phyloP scores from a whole-genome alignment of 2,113 vertebrate species.

The Siphamia tubifer region DNA sequence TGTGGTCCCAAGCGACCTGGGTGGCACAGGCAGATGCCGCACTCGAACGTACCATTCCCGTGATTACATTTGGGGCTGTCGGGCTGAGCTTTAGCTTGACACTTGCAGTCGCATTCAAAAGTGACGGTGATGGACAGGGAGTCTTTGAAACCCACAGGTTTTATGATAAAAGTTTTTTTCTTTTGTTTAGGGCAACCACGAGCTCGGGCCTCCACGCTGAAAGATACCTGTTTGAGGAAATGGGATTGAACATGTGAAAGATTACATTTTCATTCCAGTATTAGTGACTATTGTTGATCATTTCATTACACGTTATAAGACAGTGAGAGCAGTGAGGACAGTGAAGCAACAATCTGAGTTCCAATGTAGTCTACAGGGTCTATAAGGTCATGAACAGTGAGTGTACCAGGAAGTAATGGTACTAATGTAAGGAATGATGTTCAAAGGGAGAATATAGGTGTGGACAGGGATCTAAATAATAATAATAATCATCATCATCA shows the following conservation, averaged over 20 bases:
- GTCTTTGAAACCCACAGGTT: slow-evolving; percentile 96
- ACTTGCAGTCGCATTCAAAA: slow-evolving; percentile 89
- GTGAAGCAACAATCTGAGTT: no score
- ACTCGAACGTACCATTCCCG: slow-evolving; percentile 92
- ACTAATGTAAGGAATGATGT: no score
- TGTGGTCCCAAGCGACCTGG: slow-evolving; percentile 87
- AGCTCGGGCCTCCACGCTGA: slow-evolving; percentile 91
- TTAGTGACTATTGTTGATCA: no score
- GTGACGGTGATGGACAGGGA: slow-evolving; percentile 84
- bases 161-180: slow-evolving; percentile 91
- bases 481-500: no score
- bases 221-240: slow-evolving; percentile 84
- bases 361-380: no score
- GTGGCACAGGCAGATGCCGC: slow-evolving; percentile 90
- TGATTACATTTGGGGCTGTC: slow-evolving; percentile 82
- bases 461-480: no score
- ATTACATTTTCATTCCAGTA: background rate
- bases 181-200: slow-evolving; percentile 86
- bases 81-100: slow-evolving; percentile 78
- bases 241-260: background rate
- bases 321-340: no score
- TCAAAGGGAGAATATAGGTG: no score
- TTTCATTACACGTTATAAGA: no score
- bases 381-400: no score
- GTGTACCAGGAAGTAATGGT: no score